Conservation (phyloP, 1,140 invertebrate genomes). For the Octopus bimaculoides region DNA sequence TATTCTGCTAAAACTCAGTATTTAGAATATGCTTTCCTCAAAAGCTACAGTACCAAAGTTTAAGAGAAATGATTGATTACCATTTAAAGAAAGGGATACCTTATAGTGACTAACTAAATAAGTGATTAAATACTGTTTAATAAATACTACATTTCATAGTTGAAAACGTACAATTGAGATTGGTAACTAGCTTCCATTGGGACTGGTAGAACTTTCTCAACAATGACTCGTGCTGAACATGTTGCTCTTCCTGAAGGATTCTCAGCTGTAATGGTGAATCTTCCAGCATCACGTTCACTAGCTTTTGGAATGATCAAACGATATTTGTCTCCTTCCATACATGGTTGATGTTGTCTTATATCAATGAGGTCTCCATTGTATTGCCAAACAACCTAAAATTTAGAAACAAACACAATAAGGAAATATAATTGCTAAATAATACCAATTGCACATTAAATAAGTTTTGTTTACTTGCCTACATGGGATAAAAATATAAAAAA, state of each 20-base stretch:
- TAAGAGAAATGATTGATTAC: too few relatives aligned
- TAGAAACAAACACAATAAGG: background rate
- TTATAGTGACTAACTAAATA: too few relatives aligned
- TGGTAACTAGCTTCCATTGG: background rate
- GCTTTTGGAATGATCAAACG: constrained; percentile 63
- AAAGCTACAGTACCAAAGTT: too few relatives aligned
- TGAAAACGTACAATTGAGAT: too few relatives aligned
- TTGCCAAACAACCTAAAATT: constrained; percentile 68
- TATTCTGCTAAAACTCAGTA: too few relatives aligned
- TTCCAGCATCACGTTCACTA: constrained; percentile 53
- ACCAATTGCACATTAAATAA: too few relatives aligned
- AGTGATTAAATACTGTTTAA: too few relatives aligned
- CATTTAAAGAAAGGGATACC: too few relatives aligned
- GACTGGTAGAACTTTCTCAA: constrained; percentile 57
- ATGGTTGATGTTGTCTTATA: constrained; percentile 69
- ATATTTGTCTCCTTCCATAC: constrained; percentile 70
- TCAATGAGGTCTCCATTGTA: constrained; percentile 71
- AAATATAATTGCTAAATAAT: background rate
- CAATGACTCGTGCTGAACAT: constrained; percentile 53
- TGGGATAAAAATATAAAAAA: too few relatives aligned
- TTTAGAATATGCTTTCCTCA: too few relatives aligned
- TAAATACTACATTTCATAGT: too few relatives aligned
- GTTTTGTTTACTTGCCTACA: too few relatives aligned
- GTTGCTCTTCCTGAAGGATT: constrained; percentile 60
- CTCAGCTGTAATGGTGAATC: constrained; percentile 56